Conservation (phyloP, 1,140 invertebrate species). For the Grapholita molesta region DNA sequence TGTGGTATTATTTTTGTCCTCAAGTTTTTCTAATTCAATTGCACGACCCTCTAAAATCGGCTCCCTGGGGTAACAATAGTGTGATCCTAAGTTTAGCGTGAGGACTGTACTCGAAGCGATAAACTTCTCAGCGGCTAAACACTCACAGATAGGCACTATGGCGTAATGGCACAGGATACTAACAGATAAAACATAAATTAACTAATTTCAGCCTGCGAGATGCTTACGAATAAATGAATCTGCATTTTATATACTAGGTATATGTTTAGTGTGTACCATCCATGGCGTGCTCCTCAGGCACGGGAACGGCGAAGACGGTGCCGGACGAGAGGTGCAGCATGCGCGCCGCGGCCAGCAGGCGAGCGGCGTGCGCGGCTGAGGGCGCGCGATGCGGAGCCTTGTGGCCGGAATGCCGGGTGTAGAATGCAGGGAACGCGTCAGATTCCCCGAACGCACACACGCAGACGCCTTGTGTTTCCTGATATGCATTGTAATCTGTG, state of each 20-base stretch:
- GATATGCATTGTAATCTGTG: constrained; percentile 23
- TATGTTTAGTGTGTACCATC: constrained; percentile 61
- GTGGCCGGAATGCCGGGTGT: constrained; percentile 84
- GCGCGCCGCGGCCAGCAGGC: constrained; percentile 80
- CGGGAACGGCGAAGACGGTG: constrained; percentile 93
- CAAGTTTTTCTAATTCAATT: too few species aligned
- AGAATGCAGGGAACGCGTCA: constrained; percentile 92
- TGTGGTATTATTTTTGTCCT: too few species aligned
- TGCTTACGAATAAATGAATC: too few species aligned
- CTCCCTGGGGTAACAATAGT: too few species aligned
- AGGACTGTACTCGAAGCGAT: too few species aligned
- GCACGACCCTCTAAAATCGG: too few species aligned
- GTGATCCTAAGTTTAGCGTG: too few species aligned
- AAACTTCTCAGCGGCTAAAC: too few species aligned
- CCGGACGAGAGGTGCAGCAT: constrained; percentile 86
- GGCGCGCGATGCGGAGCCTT: constrained; percentile 84
- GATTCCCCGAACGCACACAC: constrained; percentile 86
- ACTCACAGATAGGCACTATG: too few species aligned
- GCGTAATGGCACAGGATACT: too few species aligned
- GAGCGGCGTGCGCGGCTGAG: constrained; percentile 83
- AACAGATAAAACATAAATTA: too few species aligned
- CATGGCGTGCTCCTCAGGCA: constrained; percentile 86
- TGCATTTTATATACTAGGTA: constrained; percentile 2
- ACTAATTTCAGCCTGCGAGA: too few species aligned
- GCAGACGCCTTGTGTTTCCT: constrained; percentile 97